Conservation (phyloP, 2,797 vertebrate species). For the Novumbra hubbsi region DNA sequence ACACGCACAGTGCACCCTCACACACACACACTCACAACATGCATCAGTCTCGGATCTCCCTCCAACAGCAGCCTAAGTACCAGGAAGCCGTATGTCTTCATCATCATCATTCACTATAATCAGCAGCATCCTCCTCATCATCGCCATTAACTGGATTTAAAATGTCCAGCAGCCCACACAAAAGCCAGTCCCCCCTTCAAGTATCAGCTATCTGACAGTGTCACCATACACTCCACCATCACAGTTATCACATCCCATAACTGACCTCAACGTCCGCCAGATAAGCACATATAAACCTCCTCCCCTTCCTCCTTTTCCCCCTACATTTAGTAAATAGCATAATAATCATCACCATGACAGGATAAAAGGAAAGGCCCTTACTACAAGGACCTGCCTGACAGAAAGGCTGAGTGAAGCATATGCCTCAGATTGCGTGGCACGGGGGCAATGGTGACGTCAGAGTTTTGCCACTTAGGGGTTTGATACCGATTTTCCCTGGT, state of each 20-base stretch:
- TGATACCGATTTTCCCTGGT: constrained; percentile 48
- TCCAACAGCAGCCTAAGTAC: background rate
- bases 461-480: constrained; percentile 31
- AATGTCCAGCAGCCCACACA: background rate
- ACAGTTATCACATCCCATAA: background rate
- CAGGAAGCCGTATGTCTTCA: constrained; percentile 6
- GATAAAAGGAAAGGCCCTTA: background rate
- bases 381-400: background rate
- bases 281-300: background rate
- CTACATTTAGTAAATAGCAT: background rate
- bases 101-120: background rate
- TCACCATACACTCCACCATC: constrained; percentile 16
- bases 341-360: background rate
- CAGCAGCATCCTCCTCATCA: background rate
- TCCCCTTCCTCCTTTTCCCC: background rate
- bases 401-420: background rate
- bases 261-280: background rate
- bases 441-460: constrained; percentile 40
- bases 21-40: constrained; percentile 4
- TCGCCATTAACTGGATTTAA: background rate
- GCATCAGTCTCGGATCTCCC: background rate
- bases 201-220: background rate
- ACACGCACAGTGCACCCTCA: background rate
- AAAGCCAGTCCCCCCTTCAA: background rate
- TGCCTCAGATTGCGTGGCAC: constrained; percentile 20